Conservation (phyloP, 2,113 vertebrate genomes). For the Anhinga rufa region DNA sequence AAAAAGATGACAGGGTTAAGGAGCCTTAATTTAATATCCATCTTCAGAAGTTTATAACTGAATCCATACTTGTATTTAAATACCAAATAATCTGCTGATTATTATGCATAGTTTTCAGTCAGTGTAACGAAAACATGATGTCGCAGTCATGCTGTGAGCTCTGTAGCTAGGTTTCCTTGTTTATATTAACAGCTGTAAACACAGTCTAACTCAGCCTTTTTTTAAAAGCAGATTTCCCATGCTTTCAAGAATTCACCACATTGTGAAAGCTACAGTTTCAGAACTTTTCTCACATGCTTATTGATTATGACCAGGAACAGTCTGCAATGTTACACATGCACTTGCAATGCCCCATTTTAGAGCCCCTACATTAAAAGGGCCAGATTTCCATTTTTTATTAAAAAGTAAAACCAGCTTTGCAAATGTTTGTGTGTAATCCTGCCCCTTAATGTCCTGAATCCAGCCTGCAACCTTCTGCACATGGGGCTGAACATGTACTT, state of each 20-base stretch:
- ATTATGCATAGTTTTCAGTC: conserved; percentile 79
- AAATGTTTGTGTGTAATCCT: not conserved
- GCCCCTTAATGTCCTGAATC: not conserved
- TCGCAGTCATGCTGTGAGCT: conserved; percentile 68
- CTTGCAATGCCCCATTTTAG: not conserved
- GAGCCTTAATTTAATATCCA: conserved; percentile 56
- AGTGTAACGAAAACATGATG: conserved; percentile 77
- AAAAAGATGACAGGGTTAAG: conserved; percentile 40
- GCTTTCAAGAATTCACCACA: conserved; percentile 43
- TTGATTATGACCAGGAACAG: conserved; percentile 13
- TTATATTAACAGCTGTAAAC: conserved; percentile 79
- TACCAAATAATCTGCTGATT: conserved; percentile 74
- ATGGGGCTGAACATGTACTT: not conserved
- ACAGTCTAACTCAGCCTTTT: conserved; percentile 62
- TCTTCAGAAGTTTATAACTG: conserved; percentile 64
- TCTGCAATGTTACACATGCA: not conserved
- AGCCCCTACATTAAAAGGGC: not conserved
- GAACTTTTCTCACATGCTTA: conserved; percentile 36
- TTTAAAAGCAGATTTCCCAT: conserved; percentile 67
- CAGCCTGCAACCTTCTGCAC: not conserved
- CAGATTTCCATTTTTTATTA: not conserved
- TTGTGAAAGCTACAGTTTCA: conserved; percentile 38
- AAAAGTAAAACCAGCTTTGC: not conserved
- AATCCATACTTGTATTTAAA: conserved; percentile 74
- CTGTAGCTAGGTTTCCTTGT: conserved; percentile 70